Base-by-base conservation (phyloP, 2,797 vertebrate genomes). In the Amblyopsis hoosieri region DNA sequence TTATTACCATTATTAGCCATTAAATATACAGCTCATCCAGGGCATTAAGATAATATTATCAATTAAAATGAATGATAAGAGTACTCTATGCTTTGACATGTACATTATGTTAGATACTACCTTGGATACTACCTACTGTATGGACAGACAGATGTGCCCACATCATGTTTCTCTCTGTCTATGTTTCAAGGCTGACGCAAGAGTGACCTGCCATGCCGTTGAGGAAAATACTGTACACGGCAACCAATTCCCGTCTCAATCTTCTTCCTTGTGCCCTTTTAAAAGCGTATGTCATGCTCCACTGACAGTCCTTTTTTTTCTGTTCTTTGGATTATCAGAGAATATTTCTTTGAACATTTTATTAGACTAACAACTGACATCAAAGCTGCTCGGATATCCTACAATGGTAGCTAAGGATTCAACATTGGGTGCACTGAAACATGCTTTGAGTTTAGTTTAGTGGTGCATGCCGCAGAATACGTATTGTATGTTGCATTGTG, bases 341-440 rank as follows among this genome's bases (percentile, higher is more conserved):
- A 68, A 80, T 81, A 79, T 79, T 72, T 76, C 74, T 78, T 76
- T 77, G 76, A 78, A 76, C 75, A 79, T 78, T 54, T 4, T 79
- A 81, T 85, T 72, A 80, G 65, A 82, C 77, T 77, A 85, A 84
- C 71, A 71, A 85, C 78, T 72, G 62, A 82, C 67, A 82, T 71
- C 78, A 69, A 73, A 80, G 64, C 67, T 42, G 37, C 37, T 42
- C 37, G 37, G 7, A 42, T 42, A 10, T 10, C 37, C 3, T 59
- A 57, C 74, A 71, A 72, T 62, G 72, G 45, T 55, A 65, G 29
- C 67, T 42, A 42, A 42, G 37, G 37, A 10, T 42, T 42, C 37
- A 42, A 42, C 37, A 42, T 42, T 7, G 37, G 37, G 37, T 42
- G 37, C 37, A 42, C 37, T 42, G 8, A 42, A 42, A 42, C 37